A percentile compares a stretch with the other conserved stretches of the same genome.
Evolutionary conservation across 2,888 invertebrate species (phyloP).

Genomic region (Eumerus sabulonum): DNA sequence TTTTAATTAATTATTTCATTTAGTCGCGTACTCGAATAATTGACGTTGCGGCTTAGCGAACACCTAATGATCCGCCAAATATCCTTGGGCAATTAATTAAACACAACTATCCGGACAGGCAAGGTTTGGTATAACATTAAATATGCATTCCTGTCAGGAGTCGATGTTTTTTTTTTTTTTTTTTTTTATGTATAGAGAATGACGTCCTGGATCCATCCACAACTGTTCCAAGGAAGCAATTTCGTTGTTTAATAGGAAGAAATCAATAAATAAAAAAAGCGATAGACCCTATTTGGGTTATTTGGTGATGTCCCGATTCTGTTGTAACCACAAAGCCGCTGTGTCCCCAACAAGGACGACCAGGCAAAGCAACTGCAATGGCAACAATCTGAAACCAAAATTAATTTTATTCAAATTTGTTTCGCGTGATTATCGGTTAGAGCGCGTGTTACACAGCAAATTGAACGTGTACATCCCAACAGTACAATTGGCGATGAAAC

Average conservation of each 20-base stretch:
- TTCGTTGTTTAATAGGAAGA: too few relatives aligned
- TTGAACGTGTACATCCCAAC: slow-evolving; percentile 48
- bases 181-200: not conserved
- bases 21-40: slow-evolving; percentile 48
- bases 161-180: not conserved
- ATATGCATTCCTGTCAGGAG: too few relatives aligned
- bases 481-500: not conserved
- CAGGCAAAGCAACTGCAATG: too few relatives aligned
- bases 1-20: slow-evolving; percentile 66
- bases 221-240: not conserved
- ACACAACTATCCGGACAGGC: slow-evolving; percentile 19
- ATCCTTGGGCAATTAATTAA: slow-evolving; percentile 59
- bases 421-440: slow-evolving; percentile 56
- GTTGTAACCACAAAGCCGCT: slow-evolving; percentile 55
- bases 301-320: not conserved
- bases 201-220: not conserved
- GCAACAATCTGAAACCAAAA: slow-evolving; percentile 62
- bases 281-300: too few relatives aligned
- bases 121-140: slow-evolving; percentile 36
- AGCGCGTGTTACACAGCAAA: slow-evolving; percentile 57
- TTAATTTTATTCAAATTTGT: slow-evolving; percentile 70
- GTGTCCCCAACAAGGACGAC: slow-evolving; percentile 49
- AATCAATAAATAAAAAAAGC: too few relatives aligned
- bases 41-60: slow-evolving; percentile 61
- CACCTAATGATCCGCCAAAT: slow-evolving; percentile 65